A percentile compares a stretch with the other conserved stretches of the same genome.
These are phyloP conservation scores for Torymus aiolomorphi DNA, from an alignment of 2,888 invertebrate genomes.

Conservation along the genomic window DNA sequence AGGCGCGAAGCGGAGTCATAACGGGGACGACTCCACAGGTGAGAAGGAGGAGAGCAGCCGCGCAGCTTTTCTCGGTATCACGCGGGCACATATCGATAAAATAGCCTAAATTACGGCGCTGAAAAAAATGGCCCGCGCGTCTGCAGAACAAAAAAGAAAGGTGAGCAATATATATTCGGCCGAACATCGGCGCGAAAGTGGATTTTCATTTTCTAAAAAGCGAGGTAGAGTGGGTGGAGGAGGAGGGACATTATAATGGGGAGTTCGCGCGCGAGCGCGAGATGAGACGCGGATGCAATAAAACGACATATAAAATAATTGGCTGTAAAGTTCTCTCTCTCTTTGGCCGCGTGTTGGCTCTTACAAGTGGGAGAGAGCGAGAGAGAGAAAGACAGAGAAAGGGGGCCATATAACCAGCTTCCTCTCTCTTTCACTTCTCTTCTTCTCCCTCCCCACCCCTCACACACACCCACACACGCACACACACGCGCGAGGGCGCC, in stretches of 20 bases:
- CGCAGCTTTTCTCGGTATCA: background rate
- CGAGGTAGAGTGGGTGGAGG: background rate
- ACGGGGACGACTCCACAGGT: constrained; percentile 45
- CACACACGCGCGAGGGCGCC: constrained; percentile 49
- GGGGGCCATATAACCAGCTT: constrained; percentile 40
- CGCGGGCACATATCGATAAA: constrained; percentile 31
- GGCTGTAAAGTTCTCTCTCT: constrained; percentile 71
- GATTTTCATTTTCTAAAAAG: constrained; percentile 52
- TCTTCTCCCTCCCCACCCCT: background rate
- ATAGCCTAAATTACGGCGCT: constrained; percentile 35
- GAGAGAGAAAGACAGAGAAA: constrained; percentile 41
- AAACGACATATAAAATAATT: constrained; percentile 73
- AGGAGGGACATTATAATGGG: constrained; percentile 43
- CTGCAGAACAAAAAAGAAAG: background rate
- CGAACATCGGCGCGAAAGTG: background rate
- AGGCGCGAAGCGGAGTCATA: background rate
- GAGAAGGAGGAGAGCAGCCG: constrained; percentile 1
- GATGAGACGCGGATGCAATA: constrained; percentile 63
- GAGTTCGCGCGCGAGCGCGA: constrained; percentile 55
- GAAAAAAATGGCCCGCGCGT: constrained; percentile 10
- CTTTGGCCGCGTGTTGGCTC: constrained; percentile 55
- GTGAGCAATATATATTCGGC: no score
- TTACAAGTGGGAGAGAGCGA: constrained; percentile 44
- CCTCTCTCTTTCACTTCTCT: background rate
- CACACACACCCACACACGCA: constrained; percentile 32